Conservation (phyloP, 1,140 invertebrate species). For the Nasonia giraulti region DNA sequence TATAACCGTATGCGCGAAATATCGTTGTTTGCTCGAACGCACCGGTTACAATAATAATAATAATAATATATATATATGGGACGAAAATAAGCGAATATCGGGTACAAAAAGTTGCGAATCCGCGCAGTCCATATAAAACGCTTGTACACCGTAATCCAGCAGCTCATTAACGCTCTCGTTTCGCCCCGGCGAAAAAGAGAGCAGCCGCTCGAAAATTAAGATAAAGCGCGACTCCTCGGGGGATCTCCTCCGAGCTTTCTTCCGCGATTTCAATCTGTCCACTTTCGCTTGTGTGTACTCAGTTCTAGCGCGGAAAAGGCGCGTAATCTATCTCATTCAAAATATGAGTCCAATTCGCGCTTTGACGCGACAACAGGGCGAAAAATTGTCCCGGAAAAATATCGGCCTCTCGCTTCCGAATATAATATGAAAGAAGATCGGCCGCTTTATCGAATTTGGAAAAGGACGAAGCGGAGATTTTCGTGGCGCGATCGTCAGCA, state of each 20-base stretch:
- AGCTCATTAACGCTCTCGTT: not conserved
- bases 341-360: no score
- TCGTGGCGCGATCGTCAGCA: slow-evolving; percentile 38
- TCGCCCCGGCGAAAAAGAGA: not conserved
- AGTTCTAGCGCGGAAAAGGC: no score
- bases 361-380: no score
- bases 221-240: not conserved
- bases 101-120: not conserved
- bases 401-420: not conserved
- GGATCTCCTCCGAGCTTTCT: not conserved
- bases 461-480: slow-evolving; percentile 1
- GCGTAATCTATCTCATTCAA: no score
- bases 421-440: not conserved
- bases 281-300: not conserved
- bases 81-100: no score
- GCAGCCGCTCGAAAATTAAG: not conserved
- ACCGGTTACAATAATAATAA: no score
- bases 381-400: no score
- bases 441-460: slow-evolving; percentile 14
- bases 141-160: not conserved
- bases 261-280: not conserved
- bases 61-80: no score
- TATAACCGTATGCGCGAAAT: no score
- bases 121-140: not conserved
- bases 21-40: no score